phyloP scores from a whole-genome alignment of 2,113 vertebrate genomes.

The Rynchops niger region DNA sequence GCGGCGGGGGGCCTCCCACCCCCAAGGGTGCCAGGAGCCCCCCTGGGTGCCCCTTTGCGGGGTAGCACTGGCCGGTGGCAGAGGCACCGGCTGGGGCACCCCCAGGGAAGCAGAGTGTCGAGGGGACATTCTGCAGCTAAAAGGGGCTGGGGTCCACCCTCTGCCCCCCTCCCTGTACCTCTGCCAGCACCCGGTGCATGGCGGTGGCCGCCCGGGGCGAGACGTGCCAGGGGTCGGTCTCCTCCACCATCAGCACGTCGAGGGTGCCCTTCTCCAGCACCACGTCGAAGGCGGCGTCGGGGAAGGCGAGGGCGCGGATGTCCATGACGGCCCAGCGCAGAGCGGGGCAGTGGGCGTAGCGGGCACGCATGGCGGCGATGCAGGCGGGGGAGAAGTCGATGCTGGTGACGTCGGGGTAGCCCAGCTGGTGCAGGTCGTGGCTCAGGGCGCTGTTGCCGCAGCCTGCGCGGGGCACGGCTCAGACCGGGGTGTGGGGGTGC shows the following conservation, averaged over 20 bases:
- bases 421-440: conserved; percentile 79
- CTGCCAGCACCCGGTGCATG: conserved; percentile 80
- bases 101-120: background rate
- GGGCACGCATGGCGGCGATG: conserved; percentile 81
- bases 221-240: conserved; percentile 84
- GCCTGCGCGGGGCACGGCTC: conserved; percentile 69
- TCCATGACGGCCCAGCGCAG: conserved; percentile 92
- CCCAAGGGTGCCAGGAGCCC: background rate
- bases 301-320: conserved; percentile 78
- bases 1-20: too few relatives aligned
- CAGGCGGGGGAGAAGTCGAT: conserved; percentile 91
- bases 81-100: fast-evolving
- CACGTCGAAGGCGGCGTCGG: conserved; percentile 80
- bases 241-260: conserved; percentile 87
- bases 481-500: fast-evolving
- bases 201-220: conserved; percentile 68
- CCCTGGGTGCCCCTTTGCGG: background rate
- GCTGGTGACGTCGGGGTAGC: conserved; percentile 84
- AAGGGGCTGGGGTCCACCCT: fast-evolving
- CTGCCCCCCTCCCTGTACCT: conserved; percentile 72
- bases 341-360: conserved; percentile 68
- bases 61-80: background rate
- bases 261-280: conserved; percentile 91
- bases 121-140: background rate
- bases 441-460: conserved; percentile 94